These are phyloP conservation scores for Nasonovia ribisnigri DNA, from an alignment of 2,888 invertebrate species.

Conservation along the genomic window DNA sequence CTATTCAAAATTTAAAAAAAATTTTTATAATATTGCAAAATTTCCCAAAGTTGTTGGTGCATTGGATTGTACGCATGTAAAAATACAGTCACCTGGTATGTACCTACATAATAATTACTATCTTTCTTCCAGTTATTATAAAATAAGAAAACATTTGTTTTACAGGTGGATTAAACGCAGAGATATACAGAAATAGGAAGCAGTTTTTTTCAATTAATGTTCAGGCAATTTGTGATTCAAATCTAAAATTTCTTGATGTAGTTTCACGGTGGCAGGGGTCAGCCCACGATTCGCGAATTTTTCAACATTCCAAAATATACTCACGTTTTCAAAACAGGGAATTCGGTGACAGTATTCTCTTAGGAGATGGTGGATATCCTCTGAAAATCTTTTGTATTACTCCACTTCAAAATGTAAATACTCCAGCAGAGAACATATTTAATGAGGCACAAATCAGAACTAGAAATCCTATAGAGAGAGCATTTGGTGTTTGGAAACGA, in stretches of 20 bases:
- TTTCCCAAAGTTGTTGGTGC: slow-evolving; percentile 68
- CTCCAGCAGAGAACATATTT: no score
- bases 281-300: slow-evolving; percentile 68
- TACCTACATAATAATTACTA: no score
- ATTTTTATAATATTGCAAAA: slow-evolving; percentile 67
- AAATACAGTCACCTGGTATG: slow-evolving; percentile 68
- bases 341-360: slow-evolving; percentile 66
- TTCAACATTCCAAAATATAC: slow-evolving; percentile 67
- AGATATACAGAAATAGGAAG: slow-evolving; percentile 68
- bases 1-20: slow-evolving; percentile 16
- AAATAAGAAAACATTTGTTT: neutral
- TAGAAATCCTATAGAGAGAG: no score
- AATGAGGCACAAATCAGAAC: no score
- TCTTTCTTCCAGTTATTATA: no score
- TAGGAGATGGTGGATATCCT: no score
- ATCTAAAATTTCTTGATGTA: slow-evolving; percentile 67
- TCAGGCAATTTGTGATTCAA: slow-evolving; percentile 67
- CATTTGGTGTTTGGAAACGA: no score
- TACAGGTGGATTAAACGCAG: slow-evolving; percentile 67
- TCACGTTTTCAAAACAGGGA: slow-evolving; percentile 66
- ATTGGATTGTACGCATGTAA: slow-evolving; percentile 69
- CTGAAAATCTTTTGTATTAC: no score
- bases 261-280: slow-evolving; percentile 69
- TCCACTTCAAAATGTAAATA: no score
- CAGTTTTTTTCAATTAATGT: slow-evolving; percentile 69